A percentile compares a stretch with the other conserved stretches of the same genome.
Conservation (phyloP, 2,888 invertebrate species). For the Sarcophaga caerulescens region DNA sequence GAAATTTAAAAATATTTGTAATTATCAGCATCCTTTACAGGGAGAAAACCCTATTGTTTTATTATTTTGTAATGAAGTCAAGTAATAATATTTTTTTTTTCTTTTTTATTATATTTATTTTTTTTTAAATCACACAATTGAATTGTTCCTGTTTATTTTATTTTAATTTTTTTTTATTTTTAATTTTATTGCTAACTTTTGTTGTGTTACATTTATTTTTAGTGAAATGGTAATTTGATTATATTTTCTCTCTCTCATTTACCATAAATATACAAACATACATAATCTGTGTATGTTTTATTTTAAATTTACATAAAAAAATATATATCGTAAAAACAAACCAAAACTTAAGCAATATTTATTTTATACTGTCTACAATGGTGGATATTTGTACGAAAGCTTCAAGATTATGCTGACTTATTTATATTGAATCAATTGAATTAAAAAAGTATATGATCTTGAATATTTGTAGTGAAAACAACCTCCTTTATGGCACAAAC, state of each 20-base stretch:
- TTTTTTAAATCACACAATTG: slow-evolving; percentile 19
- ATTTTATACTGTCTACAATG: slow-evolving; percentile 3
- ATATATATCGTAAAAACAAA: slow-evolving; percentile 2
- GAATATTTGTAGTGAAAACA: too few species aligned
- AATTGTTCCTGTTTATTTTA: slow-evolving; percentile 62
- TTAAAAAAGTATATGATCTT: too few species aligned
- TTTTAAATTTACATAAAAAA: slow-evolving; percentile 7
- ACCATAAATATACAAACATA: slow-evolving; percentile 24
- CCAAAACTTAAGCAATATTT: slow-evolving; percentile 54
- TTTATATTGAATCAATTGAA: too few species aligned
- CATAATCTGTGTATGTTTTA: slow-evolving; percentile 6
- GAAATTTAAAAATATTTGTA: background rate
- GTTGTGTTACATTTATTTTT: background rate
- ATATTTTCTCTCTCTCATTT: slow-evolving; percentile 21
- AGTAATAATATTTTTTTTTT: background rate
- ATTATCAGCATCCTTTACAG: slow-evolving; percentile 10
- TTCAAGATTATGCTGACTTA: too few species aligned
- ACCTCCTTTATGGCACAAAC: too few species aligned
- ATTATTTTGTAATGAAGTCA: slow-evolving; percentile 55
- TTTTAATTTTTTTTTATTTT: slow-evolving; percentile 27
- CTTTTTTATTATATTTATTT: slow-evolving; percentile 39
- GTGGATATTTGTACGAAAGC: too few species aligned
- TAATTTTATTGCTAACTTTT: background rate
- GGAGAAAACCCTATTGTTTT: slow-evolving; percentile 1
- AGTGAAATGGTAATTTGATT: slow-evolving; percentile 36